phyloP scores from a whole-genome alignment of 2,797 vertebrate genomes.

The Myioborus melanocephalus region DNA sequence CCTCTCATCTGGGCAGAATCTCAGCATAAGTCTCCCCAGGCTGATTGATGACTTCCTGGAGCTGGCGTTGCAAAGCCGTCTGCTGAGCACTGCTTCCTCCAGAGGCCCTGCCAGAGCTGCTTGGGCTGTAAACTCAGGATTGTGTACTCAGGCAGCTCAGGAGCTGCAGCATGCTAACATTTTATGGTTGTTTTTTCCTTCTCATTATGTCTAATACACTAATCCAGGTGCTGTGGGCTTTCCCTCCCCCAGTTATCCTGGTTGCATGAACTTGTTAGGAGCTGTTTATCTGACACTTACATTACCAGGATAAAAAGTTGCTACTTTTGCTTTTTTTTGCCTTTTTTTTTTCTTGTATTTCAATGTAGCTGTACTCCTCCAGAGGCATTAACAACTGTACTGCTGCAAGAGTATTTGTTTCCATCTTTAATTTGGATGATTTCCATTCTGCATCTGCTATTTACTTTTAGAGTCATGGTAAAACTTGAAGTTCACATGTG shows the following conservation, averaged over 20 bases:
- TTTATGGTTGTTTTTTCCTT: constrained; percentile 34
- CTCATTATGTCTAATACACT: constrained; percentile 4
- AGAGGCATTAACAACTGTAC: neutral
- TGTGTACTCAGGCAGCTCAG: neutral
- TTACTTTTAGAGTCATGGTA: neutral
- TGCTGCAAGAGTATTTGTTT: constrained; percentile 25
- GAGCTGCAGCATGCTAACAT: constrained; percentile 16
- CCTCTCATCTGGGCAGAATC: constrained; percentile 65
- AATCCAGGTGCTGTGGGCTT: constrained; percentile 17
- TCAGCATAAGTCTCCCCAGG: constrained; percentile 15
- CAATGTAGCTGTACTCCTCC: neutral
- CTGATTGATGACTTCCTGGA: constrained; percentile 78
- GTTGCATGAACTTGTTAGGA: neutral
- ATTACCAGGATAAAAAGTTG: neutral
- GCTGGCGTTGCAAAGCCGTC: constrained; percentile 48
- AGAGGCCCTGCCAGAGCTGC: neutral
- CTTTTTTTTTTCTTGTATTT: neutral
- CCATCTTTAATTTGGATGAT: constrained; percentile 48
- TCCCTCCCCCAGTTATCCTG: neutral
- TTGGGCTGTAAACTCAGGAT: constrained; percentile 15
- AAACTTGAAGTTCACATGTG: constrained; percentile 18
- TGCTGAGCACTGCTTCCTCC: constrained; percentile 66
- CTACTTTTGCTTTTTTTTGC: neutral
- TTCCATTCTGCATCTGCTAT: constrained; percentile 43
- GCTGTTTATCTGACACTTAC: neutral